phyloP scores from a whole-genome alignment of 1,140 invertebrate species.

The Saccostrea glomerata region DNA sequence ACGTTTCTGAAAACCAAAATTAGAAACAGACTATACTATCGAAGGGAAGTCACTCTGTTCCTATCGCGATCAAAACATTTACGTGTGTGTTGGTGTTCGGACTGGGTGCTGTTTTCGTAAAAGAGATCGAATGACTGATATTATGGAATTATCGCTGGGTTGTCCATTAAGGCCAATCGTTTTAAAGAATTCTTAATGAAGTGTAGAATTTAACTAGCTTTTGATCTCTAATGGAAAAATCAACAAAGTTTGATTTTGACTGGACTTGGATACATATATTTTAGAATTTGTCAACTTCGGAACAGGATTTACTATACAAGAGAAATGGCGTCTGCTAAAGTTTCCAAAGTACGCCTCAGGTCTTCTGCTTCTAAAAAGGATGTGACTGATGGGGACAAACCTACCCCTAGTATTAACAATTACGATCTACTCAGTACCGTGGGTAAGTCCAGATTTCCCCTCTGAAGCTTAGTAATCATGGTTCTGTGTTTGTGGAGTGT shows the following conservation, averaged over 20 bases:
- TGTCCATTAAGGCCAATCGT: neutral
- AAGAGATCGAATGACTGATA: neutral
- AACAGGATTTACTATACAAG: neutral
- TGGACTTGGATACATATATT: slow-evolving; percentile 11
- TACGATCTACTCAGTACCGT: neutral
- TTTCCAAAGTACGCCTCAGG: neutral
- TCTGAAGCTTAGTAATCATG: neutral
- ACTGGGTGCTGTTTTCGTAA: slow-evolving; percentile 11
- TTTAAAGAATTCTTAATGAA: neutral
- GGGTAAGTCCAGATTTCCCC: neutral
- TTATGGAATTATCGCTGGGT: slow-evolving; percentile 14
- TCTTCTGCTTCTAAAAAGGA: neutral
- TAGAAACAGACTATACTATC: slow-evolving; percentile 2
- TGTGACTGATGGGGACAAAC: neutral
- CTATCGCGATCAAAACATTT: slow-evolving; percentile 34
- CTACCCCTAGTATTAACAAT: slow-evolving; percentile 20
- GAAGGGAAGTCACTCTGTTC: slow-evolving; percentile 16
- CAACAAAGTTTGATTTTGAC: neutral
- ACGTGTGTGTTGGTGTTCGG: neutral
- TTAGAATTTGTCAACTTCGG: slow-evolving; percentile 14
- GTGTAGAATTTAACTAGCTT: neutral
- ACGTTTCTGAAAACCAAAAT: neutral
- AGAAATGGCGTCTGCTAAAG: slow-evolving; percentile 21
- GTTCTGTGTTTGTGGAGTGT: neutral
- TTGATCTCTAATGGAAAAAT: slow-evolving; percentile 2